These are phyloP conservation scores for Oplegnathus fasciatus DNA, from an alignment of 2,113 vertebrate genomes.

Conservation along the genomic window DNA sequence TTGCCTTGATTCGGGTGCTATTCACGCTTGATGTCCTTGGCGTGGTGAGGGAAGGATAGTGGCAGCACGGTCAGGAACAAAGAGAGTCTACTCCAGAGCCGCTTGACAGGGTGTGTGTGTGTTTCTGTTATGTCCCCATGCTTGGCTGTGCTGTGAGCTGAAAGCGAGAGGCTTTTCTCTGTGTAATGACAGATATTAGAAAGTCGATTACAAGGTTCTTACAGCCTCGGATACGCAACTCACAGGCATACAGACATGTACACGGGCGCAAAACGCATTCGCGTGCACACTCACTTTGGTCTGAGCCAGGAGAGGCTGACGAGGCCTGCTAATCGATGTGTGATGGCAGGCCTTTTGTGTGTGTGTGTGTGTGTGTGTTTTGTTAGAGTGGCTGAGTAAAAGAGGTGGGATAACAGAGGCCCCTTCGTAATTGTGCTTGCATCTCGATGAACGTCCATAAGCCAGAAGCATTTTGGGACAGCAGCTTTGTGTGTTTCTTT, in stretches of 20 bases:
- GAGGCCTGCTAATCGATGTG: conserved; percentile 44
- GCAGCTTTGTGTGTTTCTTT: not conserved
- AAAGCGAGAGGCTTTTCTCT: conserved; percentile 56
- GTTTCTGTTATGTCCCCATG: conserved; percentile 50
- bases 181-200: conserved; percentile 79
- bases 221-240: conserved; percentile 30
- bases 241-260: conserved; percentile 10
- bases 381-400: conserved; percentile 25
- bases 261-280: not conserved
- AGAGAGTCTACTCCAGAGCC: conserved; percentile 44
- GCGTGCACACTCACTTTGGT: not conserved
- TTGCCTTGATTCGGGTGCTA: conserved; percentile 54
- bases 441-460: not conserved
- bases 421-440: not conserved
- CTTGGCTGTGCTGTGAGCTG: conserved; percentile 59
- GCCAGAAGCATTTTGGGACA: not conserved
- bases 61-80: conserved; percentile 60
- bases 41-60: conserved; percentile 49
- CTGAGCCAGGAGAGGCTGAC: conserved; percentile 24
- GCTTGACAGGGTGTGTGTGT: conserved; percentile 41
- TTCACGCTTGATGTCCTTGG: conserved; percentile 65
- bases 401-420: conserved; percentile 2
- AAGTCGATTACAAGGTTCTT: conserved; percentile 76
- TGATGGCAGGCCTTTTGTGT: conserved; percentile 47
- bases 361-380: conserved; percentile 17